Evolutionary conservation across 2,888 invertebrate species (phyloP), one percentile per base, ranked within the genome.

Genomic region (Hydropsyche betteni): DNA sequence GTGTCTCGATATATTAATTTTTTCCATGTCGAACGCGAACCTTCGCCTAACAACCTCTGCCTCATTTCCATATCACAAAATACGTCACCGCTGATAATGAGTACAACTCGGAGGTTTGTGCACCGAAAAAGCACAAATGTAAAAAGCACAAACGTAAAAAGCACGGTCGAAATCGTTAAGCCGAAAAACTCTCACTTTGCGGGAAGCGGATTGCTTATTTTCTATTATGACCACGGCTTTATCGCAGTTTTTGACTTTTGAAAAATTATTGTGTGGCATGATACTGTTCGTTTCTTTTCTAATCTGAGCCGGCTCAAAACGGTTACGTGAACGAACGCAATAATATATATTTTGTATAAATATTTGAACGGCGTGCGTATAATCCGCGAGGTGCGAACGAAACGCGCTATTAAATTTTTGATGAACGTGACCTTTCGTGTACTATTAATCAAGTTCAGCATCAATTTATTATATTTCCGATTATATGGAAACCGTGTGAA

Each of bases 121-220:
- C 10, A 69, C n/a, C 12, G 7, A 53, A 70, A 34, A 70, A 70
- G 12, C 16, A 55, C 16, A 55, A 8, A 55, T n/a, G n/a, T 10
- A 55, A 55, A 14, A 55, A 14, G 55, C 33, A 36, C 34, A 64
- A 64, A 64, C n/a, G 8, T 34, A 34, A 24, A 70, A 52, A 70
- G 70, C 70, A 70, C 52, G 70, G 53, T 53, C 70, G 51, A 53
- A 70, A 70, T 70, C 70, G 70, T 70, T 70, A 70, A 70, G 64
- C 34, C 34, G 64, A 64, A 64, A 64, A 64, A 24, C 36, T 64
- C 36, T 64, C 64, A 64, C 52, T 24, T 34, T 52, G 53, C 53
- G 70, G 10, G 70, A 24, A 24, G 70, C 44, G 44, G 51, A 70
- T 53, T 51, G 70, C 12, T 24, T 70, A 16, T 70, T 70, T 69